Percentiles rank a stretch among this genome's conserved stretches.
These are phyloP conservation scores for Drosophila longiperda DNA, from an alignment of 2,888 invertebrate species.

Conservation along the genomic window DNA sequence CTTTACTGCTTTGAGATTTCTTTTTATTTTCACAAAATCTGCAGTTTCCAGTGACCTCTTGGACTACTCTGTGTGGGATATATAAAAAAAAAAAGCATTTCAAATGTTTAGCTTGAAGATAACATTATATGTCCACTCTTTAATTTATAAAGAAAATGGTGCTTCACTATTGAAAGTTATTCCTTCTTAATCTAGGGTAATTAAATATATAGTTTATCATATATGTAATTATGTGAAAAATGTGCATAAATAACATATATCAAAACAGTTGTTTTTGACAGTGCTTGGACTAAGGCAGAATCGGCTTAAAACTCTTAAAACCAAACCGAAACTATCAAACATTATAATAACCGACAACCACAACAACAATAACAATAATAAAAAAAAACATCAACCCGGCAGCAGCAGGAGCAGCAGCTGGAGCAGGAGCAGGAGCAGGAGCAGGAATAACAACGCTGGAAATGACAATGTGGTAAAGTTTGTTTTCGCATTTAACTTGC, in stretches of 20 bases:
- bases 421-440: slow-evolving; percentile 6
- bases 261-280: slow-evolving; percentile 17
- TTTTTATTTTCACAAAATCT: too few species aligned
- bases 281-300: slow-evolving; percentile 35
- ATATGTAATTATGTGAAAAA: neutral
- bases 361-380: slow-evolving; percentile 6
- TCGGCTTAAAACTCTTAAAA: slow-evolving; percentile 55
- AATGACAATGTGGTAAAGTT: slow-evolving; percentile 56
- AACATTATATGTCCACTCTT: neutral
- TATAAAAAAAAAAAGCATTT: neutral
- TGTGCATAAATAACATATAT: slow-evolving; percentile 1
- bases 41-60: neutral
- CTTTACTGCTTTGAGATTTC: too few species aligned
- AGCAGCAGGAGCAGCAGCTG: neutral
- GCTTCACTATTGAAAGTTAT: neutral
- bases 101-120: neutral
- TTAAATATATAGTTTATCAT: too few species aligned
- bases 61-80: neutral
- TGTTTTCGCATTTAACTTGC: slow-evolving; percentile 58
- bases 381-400: neutral
- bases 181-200: neutral
- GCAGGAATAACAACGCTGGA: neutral
- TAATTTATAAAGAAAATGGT: neutral
- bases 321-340: slow-evolving; percentile 63
- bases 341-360: slow-evolving; percentile 55